Percentiles rank a stretch among this genome's conserved stretches.
These are phyloP conservation scores for Remorina albescens DNA, from an alignment of 2,797 vertebrate genomes.

Conservation along the genomic window DNA sequence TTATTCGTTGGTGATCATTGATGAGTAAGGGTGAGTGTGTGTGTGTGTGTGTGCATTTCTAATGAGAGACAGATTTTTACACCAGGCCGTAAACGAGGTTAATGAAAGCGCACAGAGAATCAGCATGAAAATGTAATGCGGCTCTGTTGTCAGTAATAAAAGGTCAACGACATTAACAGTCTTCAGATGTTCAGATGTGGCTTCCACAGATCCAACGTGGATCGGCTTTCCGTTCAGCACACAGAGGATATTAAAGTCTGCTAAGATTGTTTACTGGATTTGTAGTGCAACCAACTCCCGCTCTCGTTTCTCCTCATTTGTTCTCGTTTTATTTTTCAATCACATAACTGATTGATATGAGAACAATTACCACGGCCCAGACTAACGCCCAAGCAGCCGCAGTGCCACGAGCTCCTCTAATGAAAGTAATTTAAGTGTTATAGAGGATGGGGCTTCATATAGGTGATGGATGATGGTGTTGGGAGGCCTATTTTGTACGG, in stretches of 20 bases:
- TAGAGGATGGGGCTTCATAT: constrained; percentile 69
- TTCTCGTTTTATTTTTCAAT: constrained; percentile 66
- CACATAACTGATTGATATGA: constrained; percentile 63
- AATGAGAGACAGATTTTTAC: background rate
- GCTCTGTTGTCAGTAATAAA: background rate
- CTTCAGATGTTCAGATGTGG: background rate
- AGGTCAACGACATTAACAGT: background rate
- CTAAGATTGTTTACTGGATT: constrained; percentile 21
- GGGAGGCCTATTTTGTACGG: constrained; percentile 63
- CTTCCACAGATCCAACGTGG: background rate
- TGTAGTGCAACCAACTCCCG: constrained; percentile 36
- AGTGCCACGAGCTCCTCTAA: constrained; percentile 51
- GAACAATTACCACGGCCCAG: constrained; percentile 48
- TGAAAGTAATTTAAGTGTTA: constrained; percentile 74
- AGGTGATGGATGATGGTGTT: constrained; percentile 73
- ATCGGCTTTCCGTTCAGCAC: constrained; percentile 1
- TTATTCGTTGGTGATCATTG: constrained; percentile 17
- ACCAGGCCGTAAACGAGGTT: background rate
- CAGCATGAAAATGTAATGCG: background rate
- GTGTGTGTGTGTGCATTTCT: constrained; percentile 1
- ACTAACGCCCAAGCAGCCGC: constrained; percentile 47
- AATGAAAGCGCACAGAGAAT: constrained; percentile 14
- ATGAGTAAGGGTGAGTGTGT: constrained; percentile 2
- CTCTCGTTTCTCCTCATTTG: constrained; percentile 61
- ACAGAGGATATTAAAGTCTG: constrained; percentile 9